Evolutionary conservation across 2,113 vertebrate species (phyloP).

Genomic region (Pseudorasbora parva): DNA sequence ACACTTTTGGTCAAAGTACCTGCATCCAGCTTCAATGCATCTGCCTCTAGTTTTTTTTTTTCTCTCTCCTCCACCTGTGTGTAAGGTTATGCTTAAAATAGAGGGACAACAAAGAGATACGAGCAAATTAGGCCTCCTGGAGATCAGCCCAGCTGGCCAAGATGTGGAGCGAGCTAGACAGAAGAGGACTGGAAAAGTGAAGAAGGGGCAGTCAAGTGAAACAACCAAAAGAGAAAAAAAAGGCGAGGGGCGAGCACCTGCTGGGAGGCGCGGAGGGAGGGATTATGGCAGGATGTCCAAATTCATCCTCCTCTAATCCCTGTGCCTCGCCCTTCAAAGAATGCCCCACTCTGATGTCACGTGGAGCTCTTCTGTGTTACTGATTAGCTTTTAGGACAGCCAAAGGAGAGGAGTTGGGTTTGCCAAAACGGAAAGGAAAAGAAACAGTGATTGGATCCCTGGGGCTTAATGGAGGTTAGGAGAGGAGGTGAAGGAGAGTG

Average conservation of each 20-base stretch:
- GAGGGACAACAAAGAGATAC: background rate
- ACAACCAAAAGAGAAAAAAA: background rate
- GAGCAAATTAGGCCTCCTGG: background rate
- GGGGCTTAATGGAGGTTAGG: background rate
- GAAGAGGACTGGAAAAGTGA: background rate
- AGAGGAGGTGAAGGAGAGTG: background rate
- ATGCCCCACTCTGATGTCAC: conserved; percentile 66
- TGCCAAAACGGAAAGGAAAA: conserved; percentile 26
- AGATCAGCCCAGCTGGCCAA: conserved; percentile 13
- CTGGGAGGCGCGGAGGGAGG: conserved; percentile 32
- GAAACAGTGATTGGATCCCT: conserved; percentile 36
- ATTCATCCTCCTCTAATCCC: conserved; percentile 73
- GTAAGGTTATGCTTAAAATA: background rate
- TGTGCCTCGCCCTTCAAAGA: conserved; percentile 66
- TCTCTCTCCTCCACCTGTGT: background rate
- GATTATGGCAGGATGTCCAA: conserved; percentile 74
- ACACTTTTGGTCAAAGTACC: background rate
- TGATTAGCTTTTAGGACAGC: conserved; percentile 58
- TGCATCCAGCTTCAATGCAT: background rate
- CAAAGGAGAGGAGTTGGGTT: conserved; percentile 33
- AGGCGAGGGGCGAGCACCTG: conserved; percentile 49
- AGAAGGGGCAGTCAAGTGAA: background rate
- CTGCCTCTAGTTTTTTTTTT: background rate
- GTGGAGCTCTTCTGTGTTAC: conserved; percentile 58
- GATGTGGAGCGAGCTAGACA: background rate